phyloP scores from a whole-genome alignment of 2,113 vertebrate species.

The Notarius quadriscutis region DNA sequence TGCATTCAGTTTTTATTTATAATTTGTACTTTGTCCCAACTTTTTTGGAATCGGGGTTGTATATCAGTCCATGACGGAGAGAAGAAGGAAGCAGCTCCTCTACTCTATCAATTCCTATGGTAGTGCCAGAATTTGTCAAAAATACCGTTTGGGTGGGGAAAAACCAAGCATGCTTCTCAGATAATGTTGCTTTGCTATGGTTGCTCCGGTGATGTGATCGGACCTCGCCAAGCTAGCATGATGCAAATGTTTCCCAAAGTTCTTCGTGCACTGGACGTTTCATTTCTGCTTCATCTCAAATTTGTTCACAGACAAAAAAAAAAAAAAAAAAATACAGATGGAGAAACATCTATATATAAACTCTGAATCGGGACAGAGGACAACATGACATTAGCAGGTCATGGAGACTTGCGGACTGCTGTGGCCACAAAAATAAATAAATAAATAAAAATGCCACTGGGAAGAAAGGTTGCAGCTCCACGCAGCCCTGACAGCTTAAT shows the following conservation, averaged over 20 bases:
- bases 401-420: slow-evolving; percentile 13
- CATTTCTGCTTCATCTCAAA: neutral
- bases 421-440: slow-evolving; percentile 27
- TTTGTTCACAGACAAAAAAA: neutral
- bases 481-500: slow-evolving; percentile 89
- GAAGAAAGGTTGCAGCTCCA: slow-evolving; percentile 79
- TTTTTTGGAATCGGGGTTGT: no score
- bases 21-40: no score
- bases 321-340: neutral
- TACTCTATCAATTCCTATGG: neutral
- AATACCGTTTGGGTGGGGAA: neutral
- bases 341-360: neutral
- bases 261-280: neutral
- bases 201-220: neutral
- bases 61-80: no score
- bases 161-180: neutral
- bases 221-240: neutral
- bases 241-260: neutral
- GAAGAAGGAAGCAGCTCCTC: no score
- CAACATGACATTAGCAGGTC: slow-evolving; percentile 22
- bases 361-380: slow-evolving; percentile 3
- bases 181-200: neutral
- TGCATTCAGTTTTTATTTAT: no score
- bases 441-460: slow-evolving; percentile 59
- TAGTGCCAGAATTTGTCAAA: neutral